phyloP scores from a whole-genome alignment of 2,888 invertebrate species.

The Sacculina carcini region DNA sequence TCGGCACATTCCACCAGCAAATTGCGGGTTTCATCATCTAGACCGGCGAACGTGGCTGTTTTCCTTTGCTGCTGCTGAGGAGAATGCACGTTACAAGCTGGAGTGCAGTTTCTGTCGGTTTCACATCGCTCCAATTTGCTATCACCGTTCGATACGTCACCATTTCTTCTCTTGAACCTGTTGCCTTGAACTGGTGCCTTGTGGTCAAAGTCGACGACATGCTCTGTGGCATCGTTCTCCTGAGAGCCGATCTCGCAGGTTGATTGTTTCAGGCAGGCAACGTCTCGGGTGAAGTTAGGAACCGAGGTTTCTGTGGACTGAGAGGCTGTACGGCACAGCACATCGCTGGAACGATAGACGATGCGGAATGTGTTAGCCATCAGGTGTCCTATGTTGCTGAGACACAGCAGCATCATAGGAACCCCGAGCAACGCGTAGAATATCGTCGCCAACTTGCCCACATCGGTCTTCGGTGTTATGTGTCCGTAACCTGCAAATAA shows the following conservation, averaged over 20 bases:
- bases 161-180: too few relatives aligned
- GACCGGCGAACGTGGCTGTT: background rate
- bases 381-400: constrained; percentile 55
- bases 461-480: constrained; percentile 50
- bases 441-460: constrained; percentile 57
- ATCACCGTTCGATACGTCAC: too few relatives aligned
- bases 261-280: background rate
- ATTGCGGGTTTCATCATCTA: constrained; percentile 16
- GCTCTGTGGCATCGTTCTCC: background rate
- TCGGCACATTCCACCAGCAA: constrained; percentile 19
- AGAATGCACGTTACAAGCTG: too few relatives aligned
- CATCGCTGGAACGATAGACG: background rate
- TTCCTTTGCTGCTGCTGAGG: background rate
- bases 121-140: background rate
- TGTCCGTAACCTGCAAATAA: constrained; percentile 49
- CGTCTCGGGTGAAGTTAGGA: background rate
- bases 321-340: background rate
- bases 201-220: too few relatives aligned
- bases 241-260: background rate
- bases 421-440: constrained; percentile 64
- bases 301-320: background rate
- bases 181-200: background rate
- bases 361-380: constrained; percentile 39
- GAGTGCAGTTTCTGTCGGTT: background rate
- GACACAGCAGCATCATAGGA: constrained; percentile 55